Percentiles rank a stretch among this genome's conserved stretches.
Conservation (phyloP, 1,140 invertebrate species). For the Drosophila littoralis region DNA sequence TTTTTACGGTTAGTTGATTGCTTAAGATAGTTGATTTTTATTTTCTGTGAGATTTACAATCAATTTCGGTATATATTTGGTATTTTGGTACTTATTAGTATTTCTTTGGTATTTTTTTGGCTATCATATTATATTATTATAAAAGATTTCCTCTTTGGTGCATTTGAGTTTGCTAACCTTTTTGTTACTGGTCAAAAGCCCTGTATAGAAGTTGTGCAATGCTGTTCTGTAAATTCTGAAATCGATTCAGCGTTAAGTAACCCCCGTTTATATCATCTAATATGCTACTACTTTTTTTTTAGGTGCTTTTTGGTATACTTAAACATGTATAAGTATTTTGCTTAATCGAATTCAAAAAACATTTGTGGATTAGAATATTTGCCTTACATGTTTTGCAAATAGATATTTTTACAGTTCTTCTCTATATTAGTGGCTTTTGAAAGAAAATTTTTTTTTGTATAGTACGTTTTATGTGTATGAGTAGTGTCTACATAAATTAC, state of each 20-base stretch:
- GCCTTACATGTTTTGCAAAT: slow-evolving; percentile 63
- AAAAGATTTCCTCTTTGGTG: slow-evolving; percentile 48
- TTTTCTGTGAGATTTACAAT: slow-evolving; percentile 19
- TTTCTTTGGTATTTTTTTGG: slow-evolving; percentile 44
- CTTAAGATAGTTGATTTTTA: slow-evolving; percentile 8
- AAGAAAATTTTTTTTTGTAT: slow-evolving; percentile 16
- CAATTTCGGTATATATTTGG: slow-evolving; percentile 6
- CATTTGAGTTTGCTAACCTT: slow-evolving; percentile 60
- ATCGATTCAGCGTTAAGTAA: slow-evolving; percentile 12
- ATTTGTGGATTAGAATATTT: slow-evolving; percentile 70
- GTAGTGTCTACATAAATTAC: slow-evolving; percentile 56
- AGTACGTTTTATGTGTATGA: slow-evolving; percentile 21
- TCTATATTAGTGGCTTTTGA: slow-evolving; percentile 19
- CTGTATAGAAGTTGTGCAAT: slow-evolving; percentile 70
- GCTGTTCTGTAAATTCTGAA: slow-evolving; percentile 20
- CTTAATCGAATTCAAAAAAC: slow-evolving; percentile 62
- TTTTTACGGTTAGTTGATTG: slow-evolving; percentile 9
- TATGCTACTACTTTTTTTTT: slow-evolving; percentile 41
- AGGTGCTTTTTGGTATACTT: slow-evolving; percentile 63
- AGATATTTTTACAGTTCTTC: slow-evolving; percentile 32
- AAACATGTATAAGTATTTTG: slow-evolving; percentile 45
- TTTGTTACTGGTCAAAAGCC: slow-evolving; percentile 67
- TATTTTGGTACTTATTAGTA: slow-evolving; percentile 23
- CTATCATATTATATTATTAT: slow-evolving; percentile 21
- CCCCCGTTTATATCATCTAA: slow-evolving; percentile 10